Base-by-base conservation (phyloP, 2,113 vertebrate genomes). In the Saguinus midas region DNA sequence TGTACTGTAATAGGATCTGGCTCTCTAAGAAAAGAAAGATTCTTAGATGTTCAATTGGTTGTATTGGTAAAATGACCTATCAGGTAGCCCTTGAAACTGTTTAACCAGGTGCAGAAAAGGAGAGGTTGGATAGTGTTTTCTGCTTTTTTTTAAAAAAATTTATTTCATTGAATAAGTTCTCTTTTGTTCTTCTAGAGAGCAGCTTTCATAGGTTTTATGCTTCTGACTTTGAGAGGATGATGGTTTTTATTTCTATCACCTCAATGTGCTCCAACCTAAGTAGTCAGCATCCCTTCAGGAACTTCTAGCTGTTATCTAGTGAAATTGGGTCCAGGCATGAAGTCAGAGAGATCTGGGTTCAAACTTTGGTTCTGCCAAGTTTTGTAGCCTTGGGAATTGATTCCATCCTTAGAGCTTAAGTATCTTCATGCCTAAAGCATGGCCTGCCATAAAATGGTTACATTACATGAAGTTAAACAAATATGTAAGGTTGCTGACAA, bases 1-100 rank as follows among this genome's bases (percentile, higher is more conserved):
- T 37, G 17, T 73, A 73, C 4, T 40, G 90, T 57, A 37, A 78
- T 79, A 92, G 55, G 48, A 81, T 79, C 40, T 82, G 75, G 72
- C 20, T 97, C 93, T 35, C 37, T 85, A 68, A 87, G 66, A 55
- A 90, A 91, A 93, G 18, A 37, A 79, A 90, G 50, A 40, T 72
- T 93, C 64, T 73, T 90, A 80, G 61, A 29, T 57, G 5, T 92
- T 83, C 45, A 87, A 1, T 79, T 89, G 17, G 20, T 81, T 35
- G 17, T 68, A 52, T 21, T 81, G 43, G 23, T 66, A 57, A 90
- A 97, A 61, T 70, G 32, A 78, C 20, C 37, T 20, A n/a, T 76
- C 43, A 64, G 50, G 27, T 76, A 96, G 21, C 17, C 9, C 37
- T 50, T 68, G 88, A 80, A 90, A 89, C 32, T 91, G 20, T 90